A percentile compares a stretch with the other conserved stretches of the same genome.
phyloP scores from a whole-genome alignment of 2,797 vertebrate genomes.

The Alosa sapidissima region DNA sequence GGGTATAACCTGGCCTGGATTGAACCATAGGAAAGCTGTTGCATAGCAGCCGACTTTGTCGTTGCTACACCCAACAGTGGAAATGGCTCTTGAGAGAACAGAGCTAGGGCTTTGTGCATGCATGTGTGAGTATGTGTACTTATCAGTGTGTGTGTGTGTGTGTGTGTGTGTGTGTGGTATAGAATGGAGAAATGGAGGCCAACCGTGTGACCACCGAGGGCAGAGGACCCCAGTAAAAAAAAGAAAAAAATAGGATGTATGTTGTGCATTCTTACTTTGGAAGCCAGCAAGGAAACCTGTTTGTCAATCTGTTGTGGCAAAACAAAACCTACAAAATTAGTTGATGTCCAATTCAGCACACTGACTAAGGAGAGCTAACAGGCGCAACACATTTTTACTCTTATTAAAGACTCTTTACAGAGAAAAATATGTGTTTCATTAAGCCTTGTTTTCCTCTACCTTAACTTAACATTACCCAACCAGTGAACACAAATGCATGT shows the following conservation, averaged over 20 bases:
- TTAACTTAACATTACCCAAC: background rate
- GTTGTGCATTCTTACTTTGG: constrained; percentile 42
- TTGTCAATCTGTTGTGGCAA: constrained; percentile 43
- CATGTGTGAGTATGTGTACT: background rate
- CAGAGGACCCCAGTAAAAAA: constrained; percentile 60
- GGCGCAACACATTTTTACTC: too few relatives aligned
- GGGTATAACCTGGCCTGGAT: background rate
- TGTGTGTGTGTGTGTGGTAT: background rate
- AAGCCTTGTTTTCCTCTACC: background rate
- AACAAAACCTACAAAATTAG: constrained; percentile 44
- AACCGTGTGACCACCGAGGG: constrained; percentile 48
- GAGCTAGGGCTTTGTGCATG: background rate
- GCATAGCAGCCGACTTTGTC: background rate
- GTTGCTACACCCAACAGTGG: background rate
- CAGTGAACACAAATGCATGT: constrained; percentile 35
- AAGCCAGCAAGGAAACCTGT: constrained; percentile 48
- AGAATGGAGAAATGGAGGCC: background rate
- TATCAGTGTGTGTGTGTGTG: constrained; percentile 22
- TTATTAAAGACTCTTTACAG: too few relatives aligned
- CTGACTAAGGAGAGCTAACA: background rate
- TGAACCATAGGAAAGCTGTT: constrained; percentile 7
- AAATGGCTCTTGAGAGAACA: background rate
- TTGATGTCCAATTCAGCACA: constrained; percentile 41
- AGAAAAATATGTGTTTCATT: background rate
- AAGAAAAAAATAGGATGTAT: constrained; percentile 62